Base-by-base conservation (phyloP, 2,888 invertebrate species). In the Oligia fasciuncula region DNA sequence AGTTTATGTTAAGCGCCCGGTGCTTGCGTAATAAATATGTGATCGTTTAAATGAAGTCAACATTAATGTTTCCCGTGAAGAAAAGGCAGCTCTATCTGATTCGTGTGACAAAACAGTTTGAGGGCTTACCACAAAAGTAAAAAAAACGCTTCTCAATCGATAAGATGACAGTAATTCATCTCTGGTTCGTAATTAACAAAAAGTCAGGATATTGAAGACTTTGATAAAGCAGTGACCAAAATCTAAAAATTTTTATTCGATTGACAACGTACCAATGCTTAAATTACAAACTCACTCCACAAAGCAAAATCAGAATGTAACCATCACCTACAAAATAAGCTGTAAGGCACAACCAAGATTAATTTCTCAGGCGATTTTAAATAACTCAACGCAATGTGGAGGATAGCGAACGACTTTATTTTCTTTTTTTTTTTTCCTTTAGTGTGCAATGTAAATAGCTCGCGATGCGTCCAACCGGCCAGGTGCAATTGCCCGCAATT, bases 401-500 rank as follows among this genome's bases (percentile, higher is more conserved):
- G 83, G 76, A 83, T 87, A 83, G 89, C 86, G 76, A 57, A 85
- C 80, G 80, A 80, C 87, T 90, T 88, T 88, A 85, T 86, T 86
- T 87, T 81, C n/a, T 87, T 70, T 83, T 90, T 90, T 91, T 90
- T 91, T 90, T 91, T 87, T 88, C 84, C 82, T 89, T 74, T 76
- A 78, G 81, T 87, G 85, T 89, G 90, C 90, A 93, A 93, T 93
- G 94, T 94, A 94, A 94, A 94, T 93, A 93, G 91, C 92, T 89
- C 83, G 89, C 85, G 86, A 86, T 89, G 91, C 91, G 90, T 89
- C 85, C 85, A 85, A 89, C 88, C 90, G 87, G 90, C 92, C 95
- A 95, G 96, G 95, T 96, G 96, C 95, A 95, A 93, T 95, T 93
- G 93, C 83, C 89, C 85, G 94, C 94, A 96, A 96, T 96, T 96